phyloP scores from a whole-genome alignment of 1,140 invertebrate genomes.

The Chionoecetes opilio region DNA sequence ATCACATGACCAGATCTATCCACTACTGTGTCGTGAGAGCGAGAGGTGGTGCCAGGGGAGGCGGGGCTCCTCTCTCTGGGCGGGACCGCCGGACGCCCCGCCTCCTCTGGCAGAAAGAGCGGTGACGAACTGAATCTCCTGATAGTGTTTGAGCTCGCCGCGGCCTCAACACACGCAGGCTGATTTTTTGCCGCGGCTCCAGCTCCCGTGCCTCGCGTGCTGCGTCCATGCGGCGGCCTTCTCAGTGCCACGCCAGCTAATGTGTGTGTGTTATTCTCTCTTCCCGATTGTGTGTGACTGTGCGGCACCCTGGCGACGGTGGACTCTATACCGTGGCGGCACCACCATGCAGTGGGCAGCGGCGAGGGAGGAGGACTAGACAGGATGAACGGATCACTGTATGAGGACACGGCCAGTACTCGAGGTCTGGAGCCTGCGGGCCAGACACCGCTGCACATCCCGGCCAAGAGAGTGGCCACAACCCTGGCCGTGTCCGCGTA shows the following conservation, averaged over 20 bases:
- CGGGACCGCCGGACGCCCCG: conserved; percentile 55
- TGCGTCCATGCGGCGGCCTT: conserved; percentile 70
- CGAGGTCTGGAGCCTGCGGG: conserved; percentile 82
- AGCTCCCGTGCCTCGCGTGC: conserved; percentile 68
- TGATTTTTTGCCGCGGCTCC: conserved; percentile 77
- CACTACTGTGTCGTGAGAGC: conserved; percentile 67
- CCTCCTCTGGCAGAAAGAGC: conserved; percentile 65
- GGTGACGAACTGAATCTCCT: conserved; percentile 49
- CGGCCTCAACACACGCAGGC: conserved; percentile 76
- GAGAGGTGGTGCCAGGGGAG: conserved; percentile 68
- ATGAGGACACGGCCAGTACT: conserved; percentile 81
- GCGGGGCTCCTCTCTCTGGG: conserved; percentile 64
- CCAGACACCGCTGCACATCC: conserved; percentile 90
- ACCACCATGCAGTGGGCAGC: conserved; percentile 81
- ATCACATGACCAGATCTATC: conserved; percentile 69
- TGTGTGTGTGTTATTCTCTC: conserved; percentile 80
- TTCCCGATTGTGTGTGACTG: conserved; percentile 77
- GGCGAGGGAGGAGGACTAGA: conserved; percentile 80
- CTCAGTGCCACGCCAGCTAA: conserved; percentile 75
- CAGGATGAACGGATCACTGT: conserved; percentile 82
- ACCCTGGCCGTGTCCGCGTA: conserved; percentile 83
- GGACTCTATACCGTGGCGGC: conserved; percentile 80
- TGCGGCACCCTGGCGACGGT: conserved; percentile 80
- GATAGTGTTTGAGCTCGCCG: conserved; percentile 78
- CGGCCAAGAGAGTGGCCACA: conserved; percentile 89